Base-by-base conservation (phyloP, 2,888 invertebrate genomes). In the Erannis defoliaria region DNA sequence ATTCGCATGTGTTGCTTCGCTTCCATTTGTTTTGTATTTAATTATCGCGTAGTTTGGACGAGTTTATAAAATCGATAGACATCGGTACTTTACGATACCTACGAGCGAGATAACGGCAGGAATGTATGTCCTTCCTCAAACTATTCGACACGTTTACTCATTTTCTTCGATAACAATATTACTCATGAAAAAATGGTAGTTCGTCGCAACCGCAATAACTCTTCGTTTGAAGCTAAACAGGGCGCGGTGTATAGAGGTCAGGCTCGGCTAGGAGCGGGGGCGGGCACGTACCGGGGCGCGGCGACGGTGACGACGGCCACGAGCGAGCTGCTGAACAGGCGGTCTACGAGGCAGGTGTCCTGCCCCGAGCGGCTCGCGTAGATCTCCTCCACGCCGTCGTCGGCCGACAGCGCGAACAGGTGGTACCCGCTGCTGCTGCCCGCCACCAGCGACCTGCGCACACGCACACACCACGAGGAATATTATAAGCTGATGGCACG, bases 291-390 rank as follows among this genome's bases (percentile, higher is more conserved):
- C 84, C 99, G 94, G 70, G 99, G 99, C 63, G 98, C 97, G 73
- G 97, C 95, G 75, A 97, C 94, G 72, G 98, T 97, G 71, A 99
- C 99, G 77, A 99, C 95, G 62, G 99, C 99, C 82, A 99, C 98
- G 77, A 99, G 94, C 76, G 98, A 98, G 89, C 99, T 99, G 92
- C 98, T 98, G 93, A 99, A 99, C 70, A 99, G 95, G 66, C 99
- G 94, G 90, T 99, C 99, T 74, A 99, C 97, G 66, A 99, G 95
- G 85, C 96, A 97, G 64, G 97, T 96, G 85, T 97, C 97, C 88
- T 97, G 97, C 40, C 95, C 94, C 67, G 95, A 95, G 85, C 96
- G 95, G 94, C 97, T 97, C 84, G 97, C 96, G 85, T 98, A 98
- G 76, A 98, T 97, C 87, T 96, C 96, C 84, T 98, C 98, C 77